Conservation (phyloP, 2,797 vertebrate species). For the Rhynchotus rufescens region DNA sequence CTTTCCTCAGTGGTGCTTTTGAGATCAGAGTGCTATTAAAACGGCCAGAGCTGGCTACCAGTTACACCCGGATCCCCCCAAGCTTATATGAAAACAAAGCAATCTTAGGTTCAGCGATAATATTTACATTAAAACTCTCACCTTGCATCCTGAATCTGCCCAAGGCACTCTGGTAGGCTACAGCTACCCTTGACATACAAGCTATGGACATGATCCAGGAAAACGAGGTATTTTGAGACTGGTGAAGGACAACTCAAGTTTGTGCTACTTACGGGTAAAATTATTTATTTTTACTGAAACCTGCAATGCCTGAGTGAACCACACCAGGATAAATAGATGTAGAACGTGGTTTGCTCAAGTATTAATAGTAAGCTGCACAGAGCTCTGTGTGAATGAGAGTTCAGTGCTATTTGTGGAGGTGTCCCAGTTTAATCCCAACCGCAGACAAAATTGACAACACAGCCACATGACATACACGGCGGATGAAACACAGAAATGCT, state of each 20-base stretch:
- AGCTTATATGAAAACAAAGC: slow-evolving; percentile 28
- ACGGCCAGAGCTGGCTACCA: neutral
- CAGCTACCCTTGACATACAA: slow-evolving; percentile 10
- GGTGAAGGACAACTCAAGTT: slow-evolving; percentile 41
- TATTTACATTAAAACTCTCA: neutral
- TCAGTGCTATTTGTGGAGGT: slow-evolving; percentile 37
- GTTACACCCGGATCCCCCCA: neutral
- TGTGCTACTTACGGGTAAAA: slow-evolving; percentile 36
- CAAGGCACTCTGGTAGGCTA: slow-evolving; percentile 3
- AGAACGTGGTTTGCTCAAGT: neutral
- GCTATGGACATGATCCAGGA: slow-evolving; percentile 29
- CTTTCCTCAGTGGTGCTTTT: neutral
- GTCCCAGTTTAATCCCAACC: slow-evolving; percentile 9
- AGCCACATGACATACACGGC: neutral
- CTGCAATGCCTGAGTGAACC: slow-evolving; percentile 7
- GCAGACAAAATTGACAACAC: slow-evolving; percentile 15
- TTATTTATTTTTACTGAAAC: slow-evolving; percentile 41
- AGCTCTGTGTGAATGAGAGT: slow-evolving; percentile 22
- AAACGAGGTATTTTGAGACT: slow-evolving; percentile 53
- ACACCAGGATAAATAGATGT: slow-evolving; percentile 10
- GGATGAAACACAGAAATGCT: slow-evolving; percentile 1
- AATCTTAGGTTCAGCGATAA: neutral
- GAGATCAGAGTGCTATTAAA: neutral
- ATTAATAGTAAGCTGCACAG: slow-evolving; percentile 37
- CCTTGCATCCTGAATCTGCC: neutral